phyloP scores from a whole-genome alignment of 2,888 invertebrate genomes.

The Agapostemon virescens region DNA sequence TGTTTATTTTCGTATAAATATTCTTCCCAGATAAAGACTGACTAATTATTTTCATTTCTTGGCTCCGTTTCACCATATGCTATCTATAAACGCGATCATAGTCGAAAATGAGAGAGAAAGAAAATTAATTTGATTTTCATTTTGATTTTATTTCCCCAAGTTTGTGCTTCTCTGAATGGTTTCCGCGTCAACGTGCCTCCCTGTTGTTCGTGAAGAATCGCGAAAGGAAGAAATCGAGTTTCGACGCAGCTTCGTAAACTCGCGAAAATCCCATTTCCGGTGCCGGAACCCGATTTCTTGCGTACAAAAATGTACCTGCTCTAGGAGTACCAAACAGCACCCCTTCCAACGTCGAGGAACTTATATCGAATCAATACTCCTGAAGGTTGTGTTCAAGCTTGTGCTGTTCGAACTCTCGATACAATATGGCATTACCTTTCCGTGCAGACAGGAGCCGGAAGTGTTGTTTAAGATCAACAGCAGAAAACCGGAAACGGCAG shows the following conservation, averaged over 20 bases:
- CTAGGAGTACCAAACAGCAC: neutral
- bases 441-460: slow-evolving; percentile 84
- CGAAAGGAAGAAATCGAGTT: neutral
- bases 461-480: slow-evolving; percentile 82
- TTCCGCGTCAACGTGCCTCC: neutral
- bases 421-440: slow-evolving; percentile 85
- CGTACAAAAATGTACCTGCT: neutral
- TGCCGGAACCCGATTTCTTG: neutral
- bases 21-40: neutral
- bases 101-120: neutral
- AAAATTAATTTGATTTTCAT: neutral
- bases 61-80: neutral
- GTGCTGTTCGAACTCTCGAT: slow-evolving; percentile 53
- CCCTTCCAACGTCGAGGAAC: neutral
- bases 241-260: neutral
- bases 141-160: neutral
- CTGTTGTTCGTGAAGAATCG: neutral
- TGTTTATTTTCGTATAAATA: neutral
- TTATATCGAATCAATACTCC: slow-evolving; percentile 29
- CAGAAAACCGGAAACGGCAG: slow-evolving; percentile 84
- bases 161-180: slow-evolving; percentile 8
- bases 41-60: neutral
- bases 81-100: neutral
- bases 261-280: neutral
- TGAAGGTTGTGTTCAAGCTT: slow-evolving; percentile 10